phyloP scores from a whole-genome alignment of 2,113 vertebrate genomes.

The Mirza zaza region DNA sequence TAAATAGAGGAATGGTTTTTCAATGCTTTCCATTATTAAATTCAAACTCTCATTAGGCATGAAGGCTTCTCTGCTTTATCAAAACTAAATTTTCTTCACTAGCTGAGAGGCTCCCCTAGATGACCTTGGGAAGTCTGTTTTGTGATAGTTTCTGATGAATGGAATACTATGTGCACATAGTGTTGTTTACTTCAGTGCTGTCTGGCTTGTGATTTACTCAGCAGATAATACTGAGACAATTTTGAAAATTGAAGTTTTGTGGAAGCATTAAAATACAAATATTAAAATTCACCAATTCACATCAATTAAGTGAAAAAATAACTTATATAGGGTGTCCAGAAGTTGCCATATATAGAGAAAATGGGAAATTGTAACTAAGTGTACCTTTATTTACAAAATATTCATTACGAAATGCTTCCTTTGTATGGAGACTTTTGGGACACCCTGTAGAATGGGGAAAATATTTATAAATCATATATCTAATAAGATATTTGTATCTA shows the following conservation, averaged over 20 bases:
- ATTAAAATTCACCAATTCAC: not conserved
- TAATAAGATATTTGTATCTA: not conserved
- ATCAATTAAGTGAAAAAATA: conserved; percentile 20
- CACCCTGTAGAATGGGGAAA: not conserved
- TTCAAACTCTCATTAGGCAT: not conserved
- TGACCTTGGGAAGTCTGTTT: not conserved
- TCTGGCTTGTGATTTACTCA: not conserved
- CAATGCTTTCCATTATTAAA: not conserved
- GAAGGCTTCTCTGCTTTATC: not conserved
- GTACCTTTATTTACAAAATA: too few relatives aligned
- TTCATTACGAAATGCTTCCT: too few relatives aligned
- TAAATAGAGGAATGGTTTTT: not conserved
- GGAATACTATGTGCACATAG: not conserved
- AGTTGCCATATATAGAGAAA: too few relatives aligned
- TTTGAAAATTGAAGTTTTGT: not conserved
- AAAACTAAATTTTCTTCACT: not conserved
- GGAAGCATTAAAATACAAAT: not conserved
- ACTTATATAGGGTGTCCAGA: not conserved
- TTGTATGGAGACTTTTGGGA: too few relatives aligned
- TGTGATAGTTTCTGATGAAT: not conserved
- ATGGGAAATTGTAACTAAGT: too few relatives aligned
- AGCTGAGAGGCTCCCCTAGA: not conserved
- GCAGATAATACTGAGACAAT: not conserved
- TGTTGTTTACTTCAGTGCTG: not conserved
- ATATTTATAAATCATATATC: not conserved